Conservation (phyloP, 2,888 invertebrate genomes). For the Chloromyia formosa region DNA sequence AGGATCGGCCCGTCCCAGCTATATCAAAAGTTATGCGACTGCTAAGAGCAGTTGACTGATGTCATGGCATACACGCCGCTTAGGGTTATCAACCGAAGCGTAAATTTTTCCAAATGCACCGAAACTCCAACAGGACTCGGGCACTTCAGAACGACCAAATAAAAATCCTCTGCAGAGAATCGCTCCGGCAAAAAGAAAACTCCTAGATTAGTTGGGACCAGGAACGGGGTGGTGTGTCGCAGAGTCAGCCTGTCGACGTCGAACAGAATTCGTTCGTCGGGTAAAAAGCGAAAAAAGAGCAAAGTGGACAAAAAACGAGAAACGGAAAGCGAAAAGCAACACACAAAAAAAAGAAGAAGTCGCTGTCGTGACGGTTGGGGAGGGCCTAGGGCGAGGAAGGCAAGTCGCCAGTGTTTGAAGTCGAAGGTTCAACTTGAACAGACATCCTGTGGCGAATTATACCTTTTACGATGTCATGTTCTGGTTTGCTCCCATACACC, state of each 20-base stretch:
- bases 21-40: slow-evolving; percentile 26
- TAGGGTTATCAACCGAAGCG: slow-evolving; percentile 41
- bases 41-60: slow-evolving; percentile 34
- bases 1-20: slow-evolving; percentile 4
- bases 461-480: slow-evolving; percentile 55
- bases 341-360: slow-evolving; percentile 9
- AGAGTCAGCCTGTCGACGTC: not conserved
- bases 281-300: slow-evolving; percentile 24
- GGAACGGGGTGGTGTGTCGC: not conserved
- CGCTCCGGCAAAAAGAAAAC: slow-evolving; percentile 24
- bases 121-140: slow-evolving; percentile 26
- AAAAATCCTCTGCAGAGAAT: slow-evolving; percentile 36
- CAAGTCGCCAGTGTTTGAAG: slow-evolving; percentile 40
- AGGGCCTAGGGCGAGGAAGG: not conserved
- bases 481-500: slow-evolving; percentile 52
- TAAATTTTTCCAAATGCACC: slow-evolving; percentile 37
- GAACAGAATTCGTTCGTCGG: slow-evolving; percentile 4
- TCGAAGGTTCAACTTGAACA: slow-evolving; percentile 57
- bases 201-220: not conserved
- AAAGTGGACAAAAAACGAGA: slow-evolving; percentile 10
- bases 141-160: slow-evolving; percentile 21
- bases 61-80: slow-evolving; percentile 29
- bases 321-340: slow-evolving; percentile 23
- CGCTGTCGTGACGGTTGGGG: not conserved
- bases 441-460: slow-evolving; percentile 61